Evolutionary conservation across 2,797 vertebrate species (phyloP).

Genomic region (Cryptoprocta ferox): DNA sequence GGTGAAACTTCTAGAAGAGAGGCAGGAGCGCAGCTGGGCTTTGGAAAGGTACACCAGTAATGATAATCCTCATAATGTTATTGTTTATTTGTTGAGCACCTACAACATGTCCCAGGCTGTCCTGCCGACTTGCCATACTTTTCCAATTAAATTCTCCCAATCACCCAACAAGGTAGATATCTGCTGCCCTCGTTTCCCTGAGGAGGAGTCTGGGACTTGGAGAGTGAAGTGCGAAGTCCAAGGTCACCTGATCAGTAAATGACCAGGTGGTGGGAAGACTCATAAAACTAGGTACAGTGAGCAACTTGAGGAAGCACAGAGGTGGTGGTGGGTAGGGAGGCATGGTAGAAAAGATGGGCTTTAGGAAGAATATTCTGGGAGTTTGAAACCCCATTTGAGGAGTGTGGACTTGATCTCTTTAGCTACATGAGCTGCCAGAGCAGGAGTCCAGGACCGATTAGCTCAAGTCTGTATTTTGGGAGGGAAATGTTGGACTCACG

Average conservation of each 20-base stretch:
- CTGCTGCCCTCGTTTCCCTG: not conserved
- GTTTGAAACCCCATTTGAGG: not conserved
- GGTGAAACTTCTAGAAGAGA: not conserved
- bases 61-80: not conserved
- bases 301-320: not conserved
- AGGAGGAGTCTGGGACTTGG: not conserved
- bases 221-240: not conserved
- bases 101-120: not conserved
- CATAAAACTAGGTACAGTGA: not conserved
- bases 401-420: not conserved
- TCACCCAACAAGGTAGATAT: not conserved
- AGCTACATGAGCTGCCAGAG: not conserved
- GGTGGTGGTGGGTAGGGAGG: not conserved
- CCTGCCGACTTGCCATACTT: not conserved
- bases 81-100: not conserved
- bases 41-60: not conserved
- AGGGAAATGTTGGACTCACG: not conserved
- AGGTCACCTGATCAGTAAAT: not conserved
- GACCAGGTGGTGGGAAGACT: not conserved
- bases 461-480: not conserved
- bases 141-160: not conserved
- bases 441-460: not conserved
- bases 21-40: not conserved
- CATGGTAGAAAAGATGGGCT: not conserved
- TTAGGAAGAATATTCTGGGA: not conserved